A percentile compares a stretch with the other conserved stretches of the same genome.
phyloP scores from a whole-genome alignment of 2,888 invertebrate species.

The Ptilodon capucinus region DNA sequence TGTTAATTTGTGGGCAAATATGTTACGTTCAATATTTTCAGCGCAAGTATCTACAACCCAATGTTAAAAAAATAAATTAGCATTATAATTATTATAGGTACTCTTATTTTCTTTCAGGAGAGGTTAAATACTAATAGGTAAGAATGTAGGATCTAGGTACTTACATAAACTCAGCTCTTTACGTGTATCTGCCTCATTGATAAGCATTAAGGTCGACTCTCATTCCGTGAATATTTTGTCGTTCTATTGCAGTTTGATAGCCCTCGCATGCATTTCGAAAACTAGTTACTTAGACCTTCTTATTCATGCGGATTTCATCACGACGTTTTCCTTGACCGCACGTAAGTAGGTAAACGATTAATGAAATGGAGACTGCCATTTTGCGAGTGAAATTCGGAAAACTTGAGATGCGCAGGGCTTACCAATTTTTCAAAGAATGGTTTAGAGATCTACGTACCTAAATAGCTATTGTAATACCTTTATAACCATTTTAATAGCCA shows the following conservation, averaged over 20 bases:
- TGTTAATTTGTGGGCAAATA: background rate
- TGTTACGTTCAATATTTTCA: background rate
- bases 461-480: too few relatives aligned
- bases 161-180: too few relatives aligned
- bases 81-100: too few relatives aligned
- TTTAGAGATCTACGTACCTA: too few relatives aligned
- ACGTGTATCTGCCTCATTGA: too few relatives aligned
- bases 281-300: background rate
- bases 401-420: background rate
- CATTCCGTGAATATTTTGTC: background rate
- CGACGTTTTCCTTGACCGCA: background rate
- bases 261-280: background rate
- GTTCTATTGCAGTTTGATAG: background rate
- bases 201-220: too few relatives aligned
- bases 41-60: background rate
- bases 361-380: background rate
- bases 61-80: too few relatives aligned
- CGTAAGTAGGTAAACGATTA: background rate
- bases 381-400: background rate
- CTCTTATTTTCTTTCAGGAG: too few relatives aligned
- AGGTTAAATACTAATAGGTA: too few relatives aligned
- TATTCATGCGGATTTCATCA: background rate
- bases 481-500: too few relatives aligned
- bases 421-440: too few relatives aligned
- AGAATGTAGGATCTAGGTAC: too few relatives aligned